Evolutionary conservation across 2,888 invertebrate genomes (phyloP).

Genomic region (Glyphotaelius pellucidus): DNA sequence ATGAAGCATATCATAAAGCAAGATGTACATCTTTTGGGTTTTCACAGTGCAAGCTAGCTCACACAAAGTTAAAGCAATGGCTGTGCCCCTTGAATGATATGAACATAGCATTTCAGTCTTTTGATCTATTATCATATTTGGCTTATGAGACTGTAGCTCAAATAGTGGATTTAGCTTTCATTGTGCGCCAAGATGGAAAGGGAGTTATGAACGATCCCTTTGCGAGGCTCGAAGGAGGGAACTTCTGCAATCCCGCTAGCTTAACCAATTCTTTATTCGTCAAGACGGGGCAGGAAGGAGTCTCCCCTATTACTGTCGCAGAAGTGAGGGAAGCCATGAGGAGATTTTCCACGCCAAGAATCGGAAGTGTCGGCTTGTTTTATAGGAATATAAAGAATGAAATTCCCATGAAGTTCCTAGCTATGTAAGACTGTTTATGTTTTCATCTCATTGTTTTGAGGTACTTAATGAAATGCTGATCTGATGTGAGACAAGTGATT

Average conservation of each 20-base stretch:
- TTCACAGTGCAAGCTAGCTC: conserved; percentile 75
- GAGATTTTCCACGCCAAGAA: conserved; percentile 81
- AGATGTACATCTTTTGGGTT: conserved; percentile 84
- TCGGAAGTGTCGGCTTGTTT: conserved; percentile 77
- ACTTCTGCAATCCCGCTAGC: conserved; percentile 81
- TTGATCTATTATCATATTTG: conserved; percentile 89
- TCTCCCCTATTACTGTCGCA: conserved; percentile 84
- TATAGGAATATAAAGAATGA: conserved; percentile 73
- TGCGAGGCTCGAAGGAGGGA: conserved; percentile 81
- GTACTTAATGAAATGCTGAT: not conserved
- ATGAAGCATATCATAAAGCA: conserved; percentile 88
- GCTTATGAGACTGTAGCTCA: conserved; percentile 95
- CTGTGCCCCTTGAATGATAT: conserved; percentile 81
- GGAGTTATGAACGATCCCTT: conserved; percentile 84
- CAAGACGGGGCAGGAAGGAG: conserved; percentile 81
- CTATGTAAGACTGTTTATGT: conserved; percentile 53
- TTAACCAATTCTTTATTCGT: conserved; percentile 78
- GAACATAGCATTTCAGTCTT: conserved; percentile 79
- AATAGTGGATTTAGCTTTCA: conserved; percentile 89
- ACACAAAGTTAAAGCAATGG: conserved; percentile 80
- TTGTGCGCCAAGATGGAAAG: conserved; percentile 87
- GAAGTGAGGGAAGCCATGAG: conserved; percentile 91
- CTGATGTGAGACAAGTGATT: not conserved
- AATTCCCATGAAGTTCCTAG: conserved; percentile 62
- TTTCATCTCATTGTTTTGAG: not conserved